Base-by-base conservation (phyloP, 2,797 vertebrate genomes). In the Pampus argenteus region DNA sequence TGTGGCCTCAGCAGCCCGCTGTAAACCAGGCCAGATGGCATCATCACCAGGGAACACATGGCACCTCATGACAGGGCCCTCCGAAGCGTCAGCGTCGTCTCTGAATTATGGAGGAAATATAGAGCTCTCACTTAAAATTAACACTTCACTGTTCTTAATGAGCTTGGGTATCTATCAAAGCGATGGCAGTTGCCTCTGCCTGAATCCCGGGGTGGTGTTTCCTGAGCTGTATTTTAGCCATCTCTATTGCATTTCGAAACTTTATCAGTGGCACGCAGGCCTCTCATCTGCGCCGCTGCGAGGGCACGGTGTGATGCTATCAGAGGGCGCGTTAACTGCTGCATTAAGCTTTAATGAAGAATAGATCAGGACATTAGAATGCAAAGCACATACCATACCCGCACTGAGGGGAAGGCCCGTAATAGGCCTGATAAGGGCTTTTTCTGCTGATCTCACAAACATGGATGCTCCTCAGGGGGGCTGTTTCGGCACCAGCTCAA, bases 311-410 rank as follows among this genome's bases (percentile, higher is more conserved):
- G 70, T 70, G 88, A 91, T 92, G 88, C 76, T 90, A 90, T 93
- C 91, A 83, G 71, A 76, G 69, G 81, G 76, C 23, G 69, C 64
- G 84, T 88, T 91, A 86, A 91, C 90, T 85, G 87, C 81, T 82
- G 88, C 42, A 74, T 90, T 90, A 84, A 86, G 91, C 87, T 90
- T 92, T 93, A 92, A 92, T 94, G 87, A 92, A 91, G 76, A 92
- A 92, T 88, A 93, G 92, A 94, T 93, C 87, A 86, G 85, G 84
- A 86, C 88, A 93, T 93, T 92, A 90, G 79, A 67, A 92, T 93
- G 91, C 92, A 85, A 81, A 82, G 83, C 81, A 66, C 79, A 71
- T 83, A 72, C 58, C 48, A 31, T 84, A 61, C 75, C 61, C 66
- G 73, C 9, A 42, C 86, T 80, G 78, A 82, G 67, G 88, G 87